Base-by-base conservation (phyloP, 2,797 vertebrate species). In the Pseudochromis fuscus region DNA sequence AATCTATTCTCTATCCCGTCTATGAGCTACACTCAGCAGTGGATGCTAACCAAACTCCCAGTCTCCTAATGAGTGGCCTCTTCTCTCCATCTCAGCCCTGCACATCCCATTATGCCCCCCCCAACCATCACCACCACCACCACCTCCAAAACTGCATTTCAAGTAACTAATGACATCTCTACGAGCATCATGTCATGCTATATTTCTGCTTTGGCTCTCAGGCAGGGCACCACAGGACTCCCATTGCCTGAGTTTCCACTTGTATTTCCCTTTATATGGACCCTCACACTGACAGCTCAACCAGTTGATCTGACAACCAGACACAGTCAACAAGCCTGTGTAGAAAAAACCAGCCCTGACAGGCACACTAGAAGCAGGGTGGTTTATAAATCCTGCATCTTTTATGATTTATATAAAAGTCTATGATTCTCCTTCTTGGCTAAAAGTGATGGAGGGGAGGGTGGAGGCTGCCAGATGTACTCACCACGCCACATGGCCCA, bases 351-450 rank as follows among this genome's bases (percentile, higher is more conserved):
- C 7, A 3, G 5, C 25, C 2, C 2, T 50, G 60, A 72, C 52
- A 18, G 45, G 19, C 0, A 3, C n/a, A 21, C 66, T 59, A 56
- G 56, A 53, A 68, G 58, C 56, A 0, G 31, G 38, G 37, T 76
- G 82, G 82, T 87, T 84, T 71, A 83, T 64, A 59, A 72, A 58
- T 49, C 48, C 55, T 72, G 40, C 42, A 21, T 72, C 72, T 79
- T 74, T 46, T 10, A 53, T 77, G 74, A 81, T 87, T 88, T 83
- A 74, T 84, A 31, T 49, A 58, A 44, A 77, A 65, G 40, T 80
- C 71, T 70, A 69, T 84, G 58, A 79, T 74, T 58, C 37, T 40
- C 49, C 61, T 33, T 67, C 37, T 66, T 77, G 67, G 51, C 33
- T 75, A 30, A 53, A 82, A 58, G 55, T 58, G 53, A 72, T 78